These are phyloP conservation scores for Ceratosolen fusciceps DNA, from an alignment of 1,140 invertebrate species.

Conservation along the genomic window DNA sequence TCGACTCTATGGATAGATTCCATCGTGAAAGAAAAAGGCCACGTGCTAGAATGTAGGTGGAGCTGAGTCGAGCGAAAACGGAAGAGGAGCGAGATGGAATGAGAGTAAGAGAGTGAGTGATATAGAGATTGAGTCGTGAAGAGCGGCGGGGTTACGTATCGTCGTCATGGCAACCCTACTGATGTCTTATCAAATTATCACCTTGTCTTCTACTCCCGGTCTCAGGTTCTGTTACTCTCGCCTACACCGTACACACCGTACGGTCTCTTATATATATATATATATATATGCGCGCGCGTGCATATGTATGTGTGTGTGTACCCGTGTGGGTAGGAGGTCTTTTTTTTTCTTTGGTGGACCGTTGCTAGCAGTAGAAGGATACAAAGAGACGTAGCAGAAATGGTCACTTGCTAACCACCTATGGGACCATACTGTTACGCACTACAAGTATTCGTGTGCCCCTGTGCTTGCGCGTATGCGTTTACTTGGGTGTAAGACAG, in stretches of 20 bases:
- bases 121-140: constrained; percentile 54
- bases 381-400: constrained; percentile 58
- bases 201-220: constrained; percentile 55
- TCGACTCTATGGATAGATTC: constrained; percentile 35
- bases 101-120: constrained; percentile 54
- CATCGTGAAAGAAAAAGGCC: constrained; percentile 6
- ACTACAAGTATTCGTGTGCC: constrained; percentile 47
- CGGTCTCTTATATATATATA: too few relatives aligned
- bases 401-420: constrained; percentile 69
- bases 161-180: constrained; percentile 70
- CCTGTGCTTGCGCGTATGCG: constrained; percentile 3
- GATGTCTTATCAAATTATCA: constrained; percentile 73
- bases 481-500: not conserved
- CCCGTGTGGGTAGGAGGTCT: not conserved
- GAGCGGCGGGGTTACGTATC: constrained; percentile 62
- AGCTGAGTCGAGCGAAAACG: constrained; percentile 8
- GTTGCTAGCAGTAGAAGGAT: constrained; percentile 41
- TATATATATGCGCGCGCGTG: not conserved
- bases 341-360: not conserved
- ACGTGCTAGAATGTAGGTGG: constrained; percentile 9
- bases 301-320: not conserved
- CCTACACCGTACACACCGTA: too few relatives aligned
- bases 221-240: constrained; percentile 41
- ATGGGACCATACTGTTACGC: constrained; percentile 46
- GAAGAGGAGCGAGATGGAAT: constrained; percentile 51